Evolutionary conservation across 2,113 vertebrate species (phyloP), one percentile per base, ranked within the genome.

Genomic region (Canis aureus): DNA sequence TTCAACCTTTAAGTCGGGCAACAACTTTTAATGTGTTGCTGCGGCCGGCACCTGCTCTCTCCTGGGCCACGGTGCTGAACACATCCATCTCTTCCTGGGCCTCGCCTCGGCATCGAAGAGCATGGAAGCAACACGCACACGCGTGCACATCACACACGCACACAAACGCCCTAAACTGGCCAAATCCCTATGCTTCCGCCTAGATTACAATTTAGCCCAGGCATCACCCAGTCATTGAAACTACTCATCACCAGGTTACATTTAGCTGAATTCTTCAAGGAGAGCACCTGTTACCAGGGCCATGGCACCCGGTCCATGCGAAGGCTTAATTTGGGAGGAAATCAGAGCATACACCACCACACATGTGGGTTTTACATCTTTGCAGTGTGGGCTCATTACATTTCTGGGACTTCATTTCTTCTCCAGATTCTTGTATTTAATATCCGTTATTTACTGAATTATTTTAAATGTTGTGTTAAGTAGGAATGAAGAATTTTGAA

Each of bases 391-490:
- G 53, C 66, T 32, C 11, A 7, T 74, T 73, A 57, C 4, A 85
- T 78, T 84, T 96, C 85, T 80, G 64, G 53, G 57, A 38, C 32
- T 67, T 85, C 7, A 64, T 51, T 79, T 38, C 53, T 89, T 64
- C 53, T 69, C 67, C 59, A 90, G 83, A 94, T 60, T 83, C 81
- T 22, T 93, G 59, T 92, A 82, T 57, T 85, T 92, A 94, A 76
- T 93, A 49, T 64, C 55, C 20, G 32, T 38, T 38, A 53, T 71
- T 84, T 93, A 81, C 53, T 60, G 15, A 71, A 89, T 92, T 73
- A 53, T 49, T 92, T 94, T 59, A 96, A 95, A 89, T 53, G 38
- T 89, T 53, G 38, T 89, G 76, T 53, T 78, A 84, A 85, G 23
- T 12, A 60, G 2, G 7, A 89, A 79, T 89, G 20, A 80, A 95